A percentile compares a stretch with the other conserved stretches of the same genome.
These are phyloP conservation scores for Silurus asotus DNA, from an alignment of 2,113 vertebrate species.

Conservation along the genomic window DNA sequence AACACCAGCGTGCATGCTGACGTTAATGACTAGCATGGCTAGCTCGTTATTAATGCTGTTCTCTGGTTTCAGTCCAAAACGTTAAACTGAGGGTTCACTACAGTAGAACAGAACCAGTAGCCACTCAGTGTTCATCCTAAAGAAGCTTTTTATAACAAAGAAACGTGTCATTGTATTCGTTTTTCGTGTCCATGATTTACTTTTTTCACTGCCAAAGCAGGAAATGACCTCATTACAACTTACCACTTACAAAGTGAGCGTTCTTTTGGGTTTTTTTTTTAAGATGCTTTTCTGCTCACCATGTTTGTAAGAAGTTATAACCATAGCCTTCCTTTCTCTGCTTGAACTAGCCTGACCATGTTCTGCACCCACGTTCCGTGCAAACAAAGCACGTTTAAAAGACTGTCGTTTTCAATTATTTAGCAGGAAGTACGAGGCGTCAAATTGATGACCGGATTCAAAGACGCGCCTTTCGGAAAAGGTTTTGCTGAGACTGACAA, in stretches of 20 bases:
- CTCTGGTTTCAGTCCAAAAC: too few relatives aligned
- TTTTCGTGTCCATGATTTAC: background rate
- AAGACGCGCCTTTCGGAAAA: background rate
- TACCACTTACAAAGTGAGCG: background rate
- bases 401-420: too few relatives aligned
- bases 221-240: background rate
- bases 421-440: too few relatives aligned
- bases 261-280: background rate
- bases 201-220: too few relatives aligned
- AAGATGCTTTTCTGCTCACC: background rate
- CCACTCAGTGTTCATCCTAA: background rate
- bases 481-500: background rate
- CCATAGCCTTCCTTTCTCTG: background rate
- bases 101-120: background rate
- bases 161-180: too few relatives aligned
- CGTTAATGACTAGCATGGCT: background rate
- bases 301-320: background rate
- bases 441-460: background rate
- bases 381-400: too few relatives aligned
- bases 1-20: too few relatives aligned
- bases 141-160: too few relatives aligned
- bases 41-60: background rate
- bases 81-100: background rate
- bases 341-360: background rate
- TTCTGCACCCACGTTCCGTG: background rate